Evolutionary conservation across 2,113 vertebrate genomes (phyloP).

Genomic region (Phyllostomus hastatus): DNA sequence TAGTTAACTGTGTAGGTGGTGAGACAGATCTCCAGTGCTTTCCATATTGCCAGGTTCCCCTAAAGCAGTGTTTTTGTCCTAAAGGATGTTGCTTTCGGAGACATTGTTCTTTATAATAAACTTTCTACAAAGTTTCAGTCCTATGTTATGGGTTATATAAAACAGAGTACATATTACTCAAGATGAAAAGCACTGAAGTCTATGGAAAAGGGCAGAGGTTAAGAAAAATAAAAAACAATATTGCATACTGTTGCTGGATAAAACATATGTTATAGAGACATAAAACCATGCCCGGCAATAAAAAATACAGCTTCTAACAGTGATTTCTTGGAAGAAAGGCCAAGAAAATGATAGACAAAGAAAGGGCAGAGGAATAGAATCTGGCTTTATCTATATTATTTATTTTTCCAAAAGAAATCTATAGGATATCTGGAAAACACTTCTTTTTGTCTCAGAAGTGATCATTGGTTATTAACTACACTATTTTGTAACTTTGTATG

Average conservation of each 20-base stretch:
- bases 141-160: neutral
- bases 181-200: neutral
- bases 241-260: neutral
- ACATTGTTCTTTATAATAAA: neutral
- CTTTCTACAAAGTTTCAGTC: neutral
- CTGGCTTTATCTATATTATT: neutral
- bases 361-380: rapidly evolving
- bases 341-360: no score
- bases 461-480: neutral
- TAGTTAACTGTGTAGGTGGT: neutral
- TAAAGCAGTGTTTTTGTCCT: neutral
- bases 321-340: rapidly evolving
- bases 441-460: neutral
- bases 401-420: neutral
- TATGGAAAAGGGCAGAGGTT: neutral
- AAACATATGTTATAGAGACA: neutral
- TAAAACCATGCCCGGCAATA: neutral
- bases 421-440: neutral
- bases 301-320: neutral
- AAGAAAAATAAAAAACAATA: neutral
- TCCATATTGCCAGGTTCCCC: neutral
- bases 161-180: neutral
- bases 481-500: neutral
- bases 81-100: neutral
- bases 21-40: neutral